Base-by-base conservation (phyloP, 2,797 vertebrate genomes). In the Astyanax mexicanus region DNA sequence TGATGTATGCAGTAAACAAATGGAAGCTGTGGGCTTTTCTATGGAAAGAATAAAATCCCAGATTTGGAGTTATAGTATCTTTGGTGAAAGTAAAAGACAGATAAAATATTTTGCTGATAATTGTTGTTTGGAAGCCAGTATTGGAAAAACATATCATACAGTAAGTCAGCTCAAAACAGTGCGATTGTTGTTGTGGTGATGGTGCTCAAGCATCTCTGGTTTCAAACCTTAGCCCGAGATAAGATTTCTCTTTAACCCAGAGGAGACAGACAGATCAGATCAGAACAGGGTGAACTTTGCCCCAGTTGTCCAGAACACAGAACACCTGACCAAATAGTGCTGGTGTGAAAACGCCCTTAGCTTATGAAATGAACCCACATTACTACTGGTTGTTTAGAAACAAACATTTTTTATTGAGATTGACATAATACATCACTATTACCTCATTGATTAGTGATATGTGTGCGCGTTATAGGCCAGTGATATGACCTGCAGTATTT, bases 291-390 rank as follows among this genome's bases (percentile, higher is more conserved):
- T 62, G 49, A 51, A 51, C 42, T 75, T 61, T 75, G 74, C 8
- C 44, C 42, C 42, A 75, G n/a, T 57, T 60, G 65, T 52, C 7
- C 37, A n/a, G n/a, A n/a, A n/a, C n/a, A n/a, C n/a, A n/a, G n/a
- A n/a, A n/a, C n/a, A n/a, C n/a, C n/a, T n/a, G n/a, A n/a, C n/a
- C n/a, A n/a, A n/a, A n/a, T n/a, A n/a, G n/a, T n/a, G n/a, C n/a
- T n/a, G n/a, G n/a, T n/a, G n/a, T n/a, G n/a, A n/a, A n/a, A n/a
- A n/a, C n/a, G n/a, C n/a, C n/a, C n/a, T n/a, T n/a, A n/a, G n/a
- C n/a, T n/a, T n/a, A n/a, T n/a, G 32, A 32, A 32, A 32, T 32
- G 29, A 32, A 29, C 29, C 5, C 5, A 29, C 29, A n/a, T n/a
- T 32, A 37, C 8, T 0, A 58, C 55, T 58, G 55, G 58, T 13